A percentile compares a stretch with the other conserved stretches of the same genome.
Evolutionary conservation across 2,888 invertebrate genomes (phyloP).

Genomic region (Nebria salina): DNA sequence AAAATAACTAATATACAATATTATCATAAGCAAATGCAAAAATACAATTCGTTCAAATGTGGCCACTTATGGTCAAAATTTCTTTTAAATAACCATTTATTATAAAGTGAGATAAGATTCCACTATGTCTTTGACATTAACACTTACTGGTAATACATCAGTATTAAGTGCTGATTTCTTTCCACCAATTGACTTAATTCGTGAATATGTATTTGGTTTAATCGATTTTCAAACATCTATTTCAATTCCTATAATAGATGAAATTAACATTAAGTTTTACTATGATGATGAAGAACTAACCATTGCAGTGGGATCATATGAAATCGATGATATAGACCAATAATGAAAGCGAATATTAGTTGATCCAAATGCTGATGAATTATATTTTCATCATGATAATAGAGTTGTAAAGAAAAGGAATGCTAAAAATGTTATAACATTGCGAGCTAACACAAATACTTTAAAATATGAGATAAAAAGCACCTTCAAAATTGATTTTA

Average conservation of each 20-base stretch:
- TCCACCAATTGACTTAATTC: slow-evolving; percentile 49
- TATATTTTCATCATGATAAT: slow-evolving; percentile 6
- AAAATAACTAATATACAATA: slow-evolving; percentile 46
- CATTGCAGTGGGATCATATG: slow-evolving; percentile 55
- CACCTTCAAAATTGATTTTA: slow-evolving; percentile 44
- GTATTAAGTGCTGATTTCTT: slow-evolving; percentile 50
- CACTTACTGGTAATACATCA: slow-evolving; percentile 37
- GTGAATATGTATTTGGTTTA: slow-evolving; percentile 53
- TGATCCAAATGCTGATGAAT: slow-evolving; percentile 5
- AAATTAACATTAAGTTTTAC: slow-evolving; percentile 55
- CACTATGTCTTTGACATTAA: not conserved
- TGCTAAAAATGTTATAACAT: not conserved
- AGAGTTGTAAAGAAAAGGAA: not conserved
- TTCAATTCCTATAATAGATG: slow-evolving; percentile 56
- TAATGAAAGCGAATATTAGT: slow-evolving; percentile 41
- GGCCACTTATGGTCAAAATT: too few species aligned
- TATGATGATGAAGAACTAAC: slow-evolving; percentile 49
- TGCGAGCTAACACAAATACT: slow-evolving; percentile 52
- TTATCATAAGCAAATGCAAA: slow-evolving; percentile 53
- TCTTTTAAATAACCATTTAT: too few species aligned
- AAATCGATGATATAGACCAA: slow-evolving; percentile 54
- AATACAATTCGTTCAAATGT: slow-evolving; percentile 48
- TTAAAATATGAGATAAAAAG: slow-evolving; percentile 49
- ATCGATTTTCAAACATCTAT: slow-evolving; percentile 55
- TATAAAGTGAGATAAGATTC: too few species aligned